phyloP scores from a whole-genome alignment of 2,113 vertebrate species.

The Eonycteris spelaea region DNA sequence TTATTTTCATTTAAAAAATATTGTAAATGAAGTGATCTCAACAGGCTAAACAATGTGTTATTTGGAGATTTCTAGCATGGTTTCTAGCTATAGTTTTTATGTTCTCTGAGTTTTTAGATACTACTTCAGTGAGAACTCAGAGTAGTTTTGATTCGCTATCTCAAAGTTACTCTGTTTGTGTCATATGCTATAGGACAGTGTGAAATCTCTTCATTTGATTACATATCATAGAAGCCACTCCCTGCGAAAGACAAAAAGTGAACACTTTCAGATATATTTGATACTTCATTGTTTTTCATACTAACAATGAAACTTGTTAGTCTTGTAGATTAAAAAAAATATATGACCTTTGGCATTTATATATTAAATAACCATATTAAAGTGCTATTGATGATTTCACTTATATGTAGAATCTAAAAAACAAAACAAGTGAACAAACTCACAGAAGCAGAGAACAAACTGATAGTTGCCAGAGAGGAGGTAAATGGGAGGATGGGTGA shows the following conservation, averaged over 20 bases:
- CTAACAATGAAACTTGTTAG: not conserved
- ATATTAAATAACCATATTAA: not conserved
- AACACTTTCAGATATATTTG: not conserved
- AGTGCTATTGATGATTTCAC: not conserved
- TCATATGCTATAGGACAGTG: not conserved
- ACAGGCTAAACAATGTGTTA: not conserved
- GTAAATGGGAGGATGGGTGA: no score
- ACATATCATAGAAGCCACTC: not conserved
- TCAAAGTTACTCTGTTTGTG: not conserved
- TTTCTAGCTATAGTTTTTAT: not conserved
- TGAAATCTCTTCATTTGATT: not conserved
- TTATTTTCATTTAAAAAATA: constrained; percentile 62
- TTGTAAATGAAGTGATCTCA: not conserved
- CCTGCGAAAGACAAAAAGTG: not conserved
- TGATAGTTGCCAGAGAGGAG: not conserved
- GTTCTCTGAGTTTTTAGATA: not conserved
- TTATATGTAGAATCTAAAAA: not conserved
- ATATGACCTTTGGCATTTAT: not conserved
- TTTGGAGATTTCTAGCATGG: not conserved
- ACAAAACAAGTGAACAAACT: not conserved
- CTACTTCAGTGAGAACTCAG: not conserved
- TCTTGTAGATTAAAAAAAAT: not conserved
- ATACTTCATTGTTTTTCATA: not conserved
- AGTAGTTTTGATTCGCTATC: not conserved
- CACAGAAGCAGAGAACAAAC: not conserved